These are phyloP conservation scores for Tautogolabrus adspersus DNA, from an alignment of 2,113 vertebrate genomes.

Conservation along the genomic window DNA sequence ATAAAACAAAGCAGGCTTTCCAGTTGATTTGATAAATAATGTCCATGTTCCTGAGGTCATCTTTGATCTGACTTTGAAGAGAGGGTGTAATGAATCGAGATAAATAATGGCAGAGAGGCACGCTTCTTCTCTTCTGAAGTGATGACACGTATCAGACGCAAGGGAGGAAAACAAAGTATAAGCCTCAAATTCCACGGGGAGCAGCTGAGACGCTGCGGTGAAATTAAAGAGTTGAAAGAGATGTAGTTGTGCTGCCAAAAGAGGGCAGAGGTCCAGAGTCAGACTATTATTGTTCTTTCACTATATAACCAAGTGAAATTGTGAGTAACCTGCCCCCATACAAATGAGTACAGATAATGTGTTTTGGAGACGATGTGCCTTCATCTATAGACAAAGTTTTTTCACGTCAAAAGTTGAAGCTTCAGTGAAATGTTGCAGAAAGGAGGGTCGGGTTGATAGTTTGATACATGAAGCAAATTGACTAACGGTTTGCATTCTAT, in stretches of 20 bases:
- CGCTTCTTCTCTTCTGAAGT: neutral
- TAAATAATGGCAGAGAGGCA: slow-evolving; percentile 27
- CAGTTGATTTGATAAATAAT: slow-evolving; percentile 18
- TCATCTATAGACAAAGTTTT: too few species aligned
- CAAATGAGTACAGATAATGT: neutral
- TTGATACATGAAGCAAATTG: neutral
- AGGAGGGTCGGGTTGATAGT: neutral
- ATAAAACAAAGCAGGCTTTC: neutral
- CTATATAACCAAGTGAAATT: neutral
- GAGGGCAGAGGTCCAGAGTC: neutral
- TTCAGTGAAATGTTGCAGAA: too few species aligned
- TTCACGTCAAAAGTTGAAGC: too few species aligned
- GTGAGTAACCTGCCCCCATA: neutral
- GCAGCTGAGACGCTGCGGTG: neutral
- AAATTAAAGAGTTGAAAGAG: neutral
- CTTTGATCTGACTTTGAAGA: slow-evolving; percentile 32
- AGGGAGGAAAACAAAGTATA: slow-evolving; percentile 12
- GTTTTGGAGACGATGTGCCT: neutral
- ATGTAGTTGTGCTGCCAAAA: slow-evolving; percentile 4
- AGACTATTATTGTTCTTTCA: neutral
- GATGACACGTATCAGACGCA: slow-evolving; percentile 15
- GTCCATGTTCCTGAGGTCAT: slow-evolving; percentile 21
- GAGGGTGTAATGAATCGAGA: slow-evolving; percentile 15
- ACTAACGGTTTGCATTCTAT: neutral
- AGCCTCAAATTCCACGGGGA: neutral